These are phyloP conservation scores for Xyrauchen texanus DNA, from an alignment of 2,113 vertebrate genomes.

Conservation along the genomic window DNA sequence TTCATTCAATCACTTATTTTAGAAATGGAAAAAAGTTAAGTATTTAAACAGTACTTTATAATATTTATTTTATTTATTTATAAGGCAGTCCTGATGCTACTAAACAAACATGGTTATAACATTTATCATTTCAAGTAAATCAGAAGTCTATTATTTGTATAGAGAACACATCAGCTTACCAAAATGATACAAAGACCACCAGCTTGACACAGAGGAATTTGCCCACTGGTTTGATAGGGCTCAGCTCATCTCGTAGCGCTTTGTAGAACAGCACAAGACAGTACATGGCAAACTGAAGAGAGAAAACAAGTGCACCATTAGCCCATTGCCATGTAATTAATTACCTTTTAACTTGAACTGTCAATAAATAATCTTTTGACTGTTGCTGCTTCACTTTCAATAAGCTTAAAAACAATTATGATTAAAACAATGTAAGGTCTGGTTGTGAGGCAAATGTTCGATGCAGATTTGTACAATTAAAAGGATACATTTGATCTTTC, in stretches of 20 bases:
- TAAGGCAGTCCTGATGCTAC: neutral
- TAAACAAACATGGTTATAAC: neutral
- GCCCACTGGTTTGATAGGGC: conserved; percentile 92
- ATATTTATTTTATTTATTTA: too few relatives aligned
- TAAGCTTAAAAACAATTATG: too few relatives aligned
- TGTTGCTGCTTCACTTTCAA: too few relatives aligned
- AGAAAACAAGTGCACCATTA: neutral
- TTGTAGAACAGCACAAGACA: conserved; percentile 96
- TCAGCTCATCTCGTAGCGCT: conserved; percentile 89
- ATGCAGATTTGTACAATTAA: too few relatives aligned
- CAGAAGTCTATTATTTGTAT: neutral
- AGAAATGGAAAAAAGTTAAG: too few relatives aligned
- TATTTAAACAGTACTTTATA: too few relatives aligned
- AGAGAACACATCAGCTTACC: conserved; percentile 74
- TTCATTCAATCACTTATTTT: too few relatives aligned
- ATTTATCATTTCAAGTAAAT: neutral
- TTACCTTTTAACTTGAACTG: neutral
- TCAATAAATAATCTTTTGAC: too few relatives aligned
- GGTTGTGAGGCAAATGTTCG: too few relatives aligned
- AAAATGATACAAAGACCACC: conserved; percentile 98
- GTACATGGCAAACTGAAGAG: conserved; percentile 94
- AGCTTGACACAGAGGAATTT: conserved; percentile 98
- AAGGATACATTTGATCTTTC: too few relatives aligned
- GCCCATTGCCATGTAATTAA: neutral
- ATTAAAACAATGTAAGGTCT: too few relatives aligned